These are phyloP conservation scores for Phytoseiulus persimilis DNA, from an alignment of 2,888 invertebrate genomes.

Conservation along the genomic window DNA sequence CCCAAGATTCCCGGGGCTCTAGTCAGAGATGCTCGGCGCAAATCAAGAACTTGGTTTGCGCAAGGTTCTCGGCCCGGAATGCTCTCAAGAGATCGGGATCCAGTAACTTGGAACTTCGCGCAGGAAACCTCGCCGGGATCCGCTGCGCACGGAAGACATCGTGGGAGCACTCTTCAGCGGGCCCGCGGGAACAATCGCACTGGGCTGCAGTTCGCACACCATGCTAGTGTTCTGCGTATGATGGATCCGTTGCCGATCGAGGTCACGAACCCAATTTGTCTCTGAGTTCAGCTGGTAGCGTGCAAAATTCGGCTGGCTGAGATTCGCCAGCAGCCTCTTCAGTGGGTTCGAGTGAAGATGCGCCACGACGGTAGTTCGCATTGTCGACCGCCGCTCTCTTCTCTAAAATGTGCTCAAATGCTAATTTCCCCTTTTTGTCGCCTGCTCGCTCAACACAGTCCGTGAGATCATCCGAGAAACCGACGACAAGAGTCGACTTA, in stretches of 20 bases:
- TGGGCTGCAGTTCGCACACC: background rate
- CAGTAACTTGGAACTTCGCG: background rate
- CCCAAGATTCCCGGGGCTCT: too few relatives aligned
- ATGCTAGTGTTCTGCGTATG: background rate
- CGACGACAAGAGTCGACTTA: too few relatives aligned
- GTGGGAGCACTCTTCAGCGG: too few relatives aligned
- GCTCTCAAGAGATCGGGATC: too few relatives aligned
- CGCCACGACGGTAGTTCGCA: background rate
- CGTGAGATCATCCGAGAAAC: too few relatives aligned
- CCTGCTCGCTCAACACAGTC: too few relatives aligned
- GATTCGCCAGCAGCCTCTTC: background rate
- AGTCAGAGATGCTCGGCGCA: too few relatives aligned
- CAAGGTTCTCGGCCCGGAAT: too few relatives aligned
- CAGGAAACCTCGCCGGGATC: background rate
- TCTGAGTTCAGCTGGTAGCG: background rate
- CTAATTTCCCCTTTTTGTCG: too few relatives aligned
- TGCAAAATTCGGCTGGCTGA: background rate
- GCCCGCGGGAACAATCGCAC: background rate
- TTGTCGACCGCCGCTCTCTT: background rate
- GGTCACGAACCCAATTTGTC: conserved; percentile 5
- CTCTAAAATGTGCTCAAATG: background rate
- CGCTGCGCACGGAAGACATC: background rate
- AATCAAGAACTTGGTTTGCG: too few relatives aligned
- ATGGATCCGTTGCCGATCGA: background rate
- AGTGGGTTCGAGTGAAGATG: background rate